Percentiles rank a stretch among this genome's conserved stretches.
phyloP scores from a whole-genome alignment of 1,140 invertebrate species.

The Orchestia grillus region DNA sequence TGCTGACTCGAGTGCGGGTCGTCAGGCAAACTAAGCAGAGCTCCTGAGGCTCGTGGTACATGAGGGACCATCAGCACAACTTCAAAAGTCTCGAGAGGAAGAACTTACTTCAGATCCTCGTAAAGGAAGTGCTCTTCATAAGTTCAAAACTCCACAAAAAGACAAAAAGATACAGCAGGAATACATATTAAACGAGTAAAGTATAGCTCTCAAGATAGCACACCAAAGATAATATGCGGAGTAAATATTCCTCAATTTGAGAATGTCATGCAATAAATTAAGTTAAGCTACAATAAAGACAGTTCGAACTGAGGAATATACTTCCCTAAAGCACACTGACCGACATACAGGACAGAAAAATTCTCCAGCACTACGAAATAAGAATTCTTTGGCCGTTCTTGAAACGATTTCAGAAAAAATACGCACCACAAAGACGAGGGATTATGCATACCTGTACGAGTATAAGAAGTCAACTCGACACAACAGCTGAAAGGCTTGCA shows the following conservation, averaged over 20 bases:
- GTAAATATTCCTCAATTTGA: background rate
- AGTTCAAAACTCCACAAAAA: no score
- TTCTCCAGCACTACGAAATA: background rate
- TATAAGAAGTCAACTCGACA: background rate
- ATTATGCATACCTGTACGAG: no score
- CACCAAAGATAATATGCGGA: background rate
- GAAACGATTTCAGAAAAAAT: background rate
- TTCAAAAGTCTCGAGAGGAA: background rate
- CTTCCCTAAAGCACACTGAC: background rate
- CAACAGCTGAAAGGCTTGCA: background rate
- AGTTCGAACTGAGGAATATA: background rate
- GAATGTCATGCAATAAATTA: background rate
- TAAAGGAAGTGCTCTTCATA: no score
- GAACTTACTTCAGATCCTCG: no score
- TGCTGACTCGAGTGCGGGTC: no score
- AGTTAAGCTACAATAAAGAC: background rate
- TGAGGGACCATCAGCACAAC: background rate
- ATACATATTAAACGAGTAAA: background rate
- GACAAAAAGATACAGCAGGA: background rate
- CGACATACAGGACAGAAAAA: background rate
- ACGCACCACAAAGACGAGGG: background rate
- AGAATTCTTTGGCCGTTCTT: background rate
- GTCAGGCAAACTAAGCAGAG: no score
- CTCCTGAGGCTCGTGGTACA: background rate
- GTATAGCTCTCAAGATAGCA: background rate